phyloP scores from a whole-genome alignment of 2,888 invertebrate species.

The Hypselothyrea guttata region DNA sequence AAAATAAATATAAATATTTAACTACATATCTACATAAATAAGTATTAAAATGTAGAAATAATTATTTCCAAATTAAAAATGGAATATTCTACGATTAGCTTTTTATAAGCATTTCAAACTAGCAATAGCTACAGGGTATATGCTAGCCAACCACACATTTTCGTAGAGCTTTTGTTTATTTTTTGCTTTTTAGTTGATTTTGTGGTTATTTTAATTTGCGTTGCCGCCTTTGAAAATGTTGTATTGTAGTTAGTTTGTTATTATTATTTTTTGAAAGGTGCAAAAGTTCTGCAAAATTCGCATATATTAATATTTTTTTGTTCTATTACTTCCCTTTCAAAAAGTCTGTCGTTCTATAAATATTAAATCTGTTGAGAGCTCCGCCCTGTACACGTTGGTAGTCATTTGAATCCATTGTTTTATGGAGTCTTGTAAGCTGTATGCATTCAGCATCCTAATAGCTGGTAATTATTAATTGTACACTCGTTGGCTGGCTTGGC shows the following conservation, averaged over 20 bases:
- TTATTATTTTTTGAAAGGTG: constrained; percentile 54
- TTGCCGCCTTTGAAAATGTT: constrained; percentile 51
- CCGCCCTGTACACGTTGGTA: neutral
- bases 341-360: constrained; percentile 18
- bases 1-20: too few relatives aligned
- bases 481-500: constrained; percentile 23
- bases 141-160: too few relatives aligned
- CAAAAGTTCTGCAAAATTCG: constrained; percentile 32
- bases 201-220: constrained; percentile 36
- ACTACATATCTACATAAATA: too few relatives aligned
- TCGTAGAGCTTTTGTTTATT: neutral
- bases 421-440: constrained; percentile 7
- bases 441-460: constrained; percentile 52
- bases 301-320: constrained; percentile 1
- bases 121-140: too few relatives aligned
- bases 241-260: constrained; percentile 45
- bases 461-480: constrained; percentile 56
- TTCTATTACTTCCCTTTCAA: constrained; percentile 48
- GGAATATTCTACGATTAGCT: too few relatives aligned
- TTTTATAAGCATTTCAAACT: too few relatives aligned
- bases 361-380: constrained; percentile 13
- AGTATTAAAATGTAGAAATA: too few relatives aligned
- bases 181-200: constrained; percentile 21
- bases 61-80: too few relatives aligned
- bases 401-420: constrained; percentile 30